Evolutionary conservation across 1,140 invertebrate genomes (phyloP).

Genomic region (Drosophila rhopaloa): DNA sequence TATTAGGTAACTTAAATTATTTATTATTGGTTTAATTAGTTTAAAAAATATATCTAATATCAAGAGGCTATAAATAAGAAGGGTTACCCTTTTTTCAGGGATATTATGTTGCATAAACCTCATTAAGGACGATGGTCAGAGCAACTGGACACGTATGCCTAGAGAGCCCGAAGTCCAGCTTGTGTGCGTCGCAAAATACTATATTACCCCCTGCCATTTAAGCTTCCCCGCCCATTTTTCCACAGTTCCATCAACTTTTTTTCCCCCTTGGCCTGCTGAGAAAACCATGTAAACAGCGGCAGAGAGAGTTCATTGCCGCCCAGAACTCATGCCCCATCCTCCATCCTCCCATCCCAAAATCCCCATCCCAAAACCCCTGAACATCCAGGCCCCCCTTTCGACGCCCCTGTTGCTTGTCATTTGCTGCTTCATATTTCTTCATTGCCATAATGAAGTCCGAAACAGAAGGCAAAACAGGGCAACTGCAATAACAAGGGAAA

Average conservation of each 20-base stretch:
- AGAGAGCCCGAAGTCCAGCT: constrained; percentile 14
- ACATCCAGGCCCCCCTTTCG: neutral
- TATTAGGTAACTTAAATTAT: too few relatives aligned
- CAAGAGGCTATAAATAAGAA: too few relatives aligned
- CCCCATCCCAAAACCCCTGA: neutral
- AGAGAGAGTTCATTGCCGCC: constrained; percentile 13
- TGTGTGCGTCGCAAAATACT: constrained; percentile 48
- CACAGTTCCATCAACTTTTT: neutral
- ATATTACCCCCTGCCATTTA: constrained; percentile 12
- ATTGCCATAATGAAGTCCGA: constrained; percentile 46
- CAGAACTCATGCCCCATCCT: neutral
- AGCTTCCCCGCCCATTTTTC: neutral
- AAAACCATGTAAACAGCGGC: constrained; percentile 3
- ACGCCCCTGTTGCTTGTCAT: constrained; percentile 42
- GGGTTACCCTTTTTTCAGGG: neutral
- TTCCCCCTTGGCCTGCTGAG: neutral
- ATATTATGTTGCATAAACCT: constrained; percentile 20
- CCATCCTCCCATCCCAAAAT: neutral
- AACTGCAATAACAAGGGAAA: constrained; percentile 3
- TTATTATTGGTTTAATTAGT: too few relatives aligned
- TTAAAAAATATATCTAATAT: too few relatives aligned
- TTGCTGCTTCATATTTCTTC: constrained; percentile 68
- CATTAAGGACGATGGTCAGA: neutral
- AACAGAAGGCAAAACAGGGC: constrained; percentile 16
- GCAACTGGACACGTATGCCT: constrained; percentile 26